Evolutionary conservation across 2,888 invertebrate genomes (phyloP), one percentile per base, ranked within the genome.

Genomic region (Ophion obscuratus): DNA sequence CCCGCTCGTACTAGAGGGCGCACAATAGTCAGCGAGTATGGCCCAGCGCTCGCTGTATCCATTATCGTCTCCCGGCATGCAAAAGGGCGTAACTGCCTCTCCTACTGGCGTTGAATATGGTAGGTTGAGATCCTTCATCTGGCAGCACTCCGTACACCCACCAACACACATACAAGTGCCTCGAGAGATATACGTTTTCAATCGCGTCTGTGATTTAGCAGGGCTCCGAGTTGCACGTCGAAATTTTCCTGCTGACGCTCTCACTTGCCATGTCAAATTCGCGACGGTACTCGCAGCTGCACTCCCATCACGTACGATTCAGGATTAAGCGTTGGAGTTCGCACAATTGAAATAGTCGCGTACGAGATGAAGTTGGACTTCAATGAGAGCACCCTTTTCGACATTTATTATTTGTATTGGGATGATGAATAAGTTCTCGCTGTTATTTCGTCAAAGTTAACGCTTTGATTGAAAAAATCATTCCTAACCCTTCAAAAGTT

Each of bases 221-320:
- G 62, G 27, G 20, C 70, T 59, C 70, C 40, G 31, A 24, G n/a
- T 68, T 61, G 59, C 44, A 70, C 61, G 53, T 81, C 62, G 61
- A 31, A 73, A 71, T 68, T 57, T 57, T 59, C 70, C 44, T 80
- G 81, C 62, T 81, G 80, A 84, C 78, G 78, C 47, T 40, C 64
- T 80, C 57, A 40, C 53, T 53, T 67, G 66, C 36, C 61, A 61
- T 73, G 67, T 31, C 59, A 84, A 75, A 80, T 77, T 66, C 66
- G 31, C 70, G 44, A 44, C 64, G 59, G 53, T 53, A 53, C 80
- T 57, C 80, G 66, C 80, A 83, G 83, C 79, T 83, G 79, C 70
- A 70, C 27, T 79, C 66, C 57, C 68, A 67, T 84, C 70, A 75
- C 75, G 80, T 84, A 64, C 79, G 67, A 81, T 77, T 83, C 40